Conservation (phyloP, 2,888 invertebrate genomes). For the Xestobium rufovillosum region DNA sequence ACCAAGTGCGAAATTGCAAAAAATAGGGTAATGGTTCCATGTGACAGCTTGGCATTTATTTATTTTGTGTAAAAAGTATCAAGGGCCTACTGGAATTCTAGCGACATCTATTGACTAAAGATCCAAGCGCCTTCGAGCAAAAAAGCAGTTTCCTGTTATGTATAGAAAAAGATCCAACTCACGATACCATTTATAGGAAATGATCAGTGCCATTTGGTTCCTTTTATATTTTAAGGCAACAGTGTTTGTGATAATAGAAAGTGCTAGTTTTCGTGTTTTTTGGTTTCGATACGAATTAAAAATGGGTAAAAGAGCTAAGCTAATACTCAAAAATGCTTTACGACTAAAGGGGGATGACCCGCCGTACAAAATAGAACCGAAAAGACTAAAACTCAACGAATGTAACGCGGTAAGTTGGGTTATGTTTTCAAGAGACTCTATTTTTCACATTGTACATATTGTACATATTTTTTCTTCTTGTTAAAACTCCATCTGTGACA, state of each 20-base stretch:
- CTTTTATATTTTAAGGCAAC: not conserved
- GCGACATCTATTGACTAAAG: no score
- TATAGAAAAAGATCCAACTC: constrained; percentile 1
- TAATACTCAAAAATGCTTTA: constrained; percentile 1
- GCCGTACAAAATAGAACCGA: constrained; percentile 2
- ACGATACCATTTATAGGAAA: constrained; percentile 1
- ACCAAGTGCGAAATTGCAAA: no score
- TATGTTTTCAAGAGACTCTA: constrained; percentile 1
- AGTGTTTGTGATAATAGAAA: not conserved
- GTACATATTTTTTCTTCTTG: not conserved
- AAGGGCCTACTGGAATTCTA: no score
- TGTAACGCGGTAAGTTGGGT: constrained; percentile 1
- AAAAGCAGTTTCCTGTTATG: no score
- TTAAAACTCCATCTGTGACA: not conserved
- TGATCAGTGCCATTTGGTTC: constrained; percentile 1
- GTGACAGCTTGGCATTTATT: no score
- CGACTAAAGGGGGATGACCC: constrained; percentile 2
- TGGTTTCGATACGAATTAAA: not conserved
- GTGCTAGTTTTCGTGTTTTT: constrained; percentile 3
- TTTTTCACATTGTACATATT: not conserved
- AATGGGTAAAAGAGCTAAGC: constrained; percentile 1
- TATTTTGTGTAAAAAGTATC: no score
- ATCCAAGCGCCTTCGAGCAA: no score
- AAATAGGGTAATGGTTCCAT: no score
- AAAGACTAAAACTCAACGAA: not conserved